Conservation (phyloP, 2,888 invertebrate species). For the Phengaris arion region DNA sequence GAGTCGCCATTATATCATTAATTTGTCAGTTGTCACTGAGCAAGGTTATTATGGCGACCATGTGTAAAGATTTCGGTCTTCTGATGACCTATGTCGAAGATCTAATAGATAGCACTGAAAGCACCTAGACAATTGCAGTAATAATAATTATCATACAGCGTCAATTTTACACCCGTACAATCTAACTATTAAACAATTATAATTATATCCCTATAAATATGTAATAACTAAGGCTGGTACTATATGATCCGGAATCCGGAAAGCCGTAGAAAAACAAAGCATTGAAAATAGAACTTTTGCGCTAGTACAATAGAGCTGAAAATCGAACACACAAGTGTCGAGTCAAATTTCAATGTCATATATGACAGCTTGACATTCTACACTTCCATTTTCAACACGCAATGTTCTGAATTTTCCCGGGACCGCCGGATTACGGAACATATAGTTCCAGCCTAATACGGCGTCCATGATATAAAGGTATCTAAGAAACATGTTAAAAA, state of each 20-base stretch:
- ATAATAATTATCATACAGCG: slow-evolving; percentile 48
- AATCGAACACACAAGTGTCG: no score
- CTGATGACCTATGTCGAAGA: neutral
- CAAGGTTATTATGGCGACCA: neutral
- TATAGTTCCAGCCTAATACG: slow-evolving; percentile 23
- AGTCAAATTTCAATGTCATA: no score
- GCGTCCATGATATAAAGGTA: slow-evolving; percentile 35
- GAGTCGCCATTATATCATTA: neutral
- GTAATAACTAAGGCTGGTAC: neutral
- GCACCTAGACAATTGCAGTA: slow-evolving; percentile 53
- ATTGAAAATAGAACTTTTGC: no score
- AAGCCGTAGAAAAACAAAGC: no score
- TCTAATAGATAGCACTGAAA: slow-evolving; percentile 41
- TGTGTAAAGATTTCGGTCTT: neutral
- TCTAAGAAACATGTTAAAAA: slow-evolving; percentile 31
- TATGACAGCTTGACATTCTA: no score
- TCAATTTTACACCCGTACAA: slow-evolving; percentile 63
- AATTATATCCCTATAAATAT: slow-evolving; percentile 55
- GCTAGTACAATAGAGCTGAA: no score
- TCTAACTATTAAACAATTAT: slow-evolving; percentile 66
- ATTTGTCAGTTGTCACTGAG: neutral
- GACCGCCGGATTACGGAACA: no score
- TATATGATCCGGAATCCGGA: no score
- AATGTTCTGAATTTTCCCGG: no score
- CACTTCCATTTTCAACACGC: no score